These are phyloP conservation scores for Coracopsis vasa DNA, from an alignment of 2,113 vertebrate species.

Conservation along the genomic window DNA sequence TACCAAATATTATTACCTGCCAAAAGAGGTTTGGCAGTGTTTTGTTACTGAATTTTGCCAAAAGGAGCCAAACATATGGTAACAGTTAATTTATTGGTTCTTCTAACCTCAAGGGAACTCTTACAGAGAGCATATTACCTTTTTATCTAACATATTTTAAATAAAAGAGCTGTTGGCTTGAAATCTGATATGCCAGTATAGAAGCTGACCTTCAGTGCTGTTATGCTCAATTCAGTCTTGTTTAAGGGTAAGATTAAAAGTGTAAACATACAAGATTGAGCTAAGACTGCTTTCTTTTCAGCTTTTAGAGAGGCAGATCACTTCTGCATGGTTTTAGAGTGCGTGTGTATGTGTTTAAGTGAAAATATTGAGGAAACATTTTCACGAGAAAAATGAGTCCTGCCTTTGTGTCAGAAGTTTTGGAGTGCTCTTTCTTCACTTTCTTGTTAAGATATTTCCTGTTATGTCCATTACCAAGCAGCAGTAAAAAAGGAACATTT, in stretches of 20 bases:
- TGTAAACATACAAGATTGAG: constrained; percentile 7
- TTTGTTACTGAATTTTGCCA: constrained; percentile 61
- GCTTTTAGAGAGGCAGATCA: not conserved
- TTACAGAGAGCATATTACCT: constrained; percentile 62
- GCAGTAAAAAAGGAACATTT: not conserved
- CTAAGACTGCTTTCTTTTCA: not conserved
- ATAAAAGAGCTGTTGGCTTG: constrained; percentile 58
- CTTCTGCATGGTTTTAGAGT: not conserved
- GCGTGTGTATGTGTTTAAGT: not conserved
- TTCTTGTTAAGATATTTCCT: not conserved
- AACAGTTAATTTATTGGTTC: constrained; percentile 67
- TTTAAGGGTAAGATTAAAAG: constrained; percentile 36
- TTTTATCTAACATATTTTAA: constrained; percentile 68
- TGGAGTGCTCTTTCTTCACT: not conserved
- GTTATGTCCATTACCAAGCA: not conserved
- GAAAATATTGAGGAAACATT: not conserved
- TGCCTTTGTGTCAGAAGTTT: not conserved
- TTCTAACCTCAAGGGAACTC: constrained; percentile 55
- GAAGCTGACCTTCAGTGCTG: not conserved
- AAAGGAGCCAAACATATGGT: constrained; percentile 68
- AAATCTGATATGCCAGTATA: constrained; percentile 43
- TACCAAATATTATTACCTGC: constrained; percentile 32
- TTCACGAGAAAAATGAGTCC: not conserved
- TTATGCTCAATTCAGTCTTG: constrained; percentile 22
- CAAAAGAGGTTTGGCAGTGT: constrained; percentile 59